Base-by-base conservation (phyloP, 1,140 invertebrate species). In the Episyrphus balteatus region DNA sequence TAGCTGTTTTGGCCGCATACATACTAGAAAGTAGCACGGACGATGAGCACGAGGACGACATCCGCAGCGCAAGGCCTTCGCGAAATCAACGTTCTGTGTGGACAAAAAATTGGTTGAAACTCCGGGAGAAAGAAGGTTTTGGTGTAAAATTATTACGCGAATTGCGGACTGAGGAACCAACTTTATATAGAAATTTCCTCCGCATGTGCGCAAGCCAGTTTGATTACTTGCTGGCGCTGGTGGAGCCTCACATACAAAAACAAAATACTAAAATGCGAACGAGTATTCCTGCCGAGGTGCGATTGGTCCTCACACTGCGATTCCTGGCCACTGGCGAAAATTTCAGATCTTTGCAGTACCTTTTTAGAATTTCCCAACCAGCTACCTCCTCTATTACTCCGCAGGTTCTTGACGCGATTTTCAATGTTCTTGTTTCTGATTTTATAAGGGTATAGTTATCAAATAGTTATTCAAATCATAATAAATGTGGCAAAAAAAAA, bases 281-380 rank as follows among this genome's bases (percentile, higher is more conserved):
- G 51, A 51, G 54, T n/a, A 59, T 64, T 46, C 32, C 54, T n/a
- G 32, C 46, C 5, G 31, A 51, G 48, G 54, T 54, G 31, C 46
- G 56, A 47, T 48, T 62, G 18, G 54, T 55, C 41, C 40, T 59
- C 17, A 63, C 61, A 39, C 42, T 62, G 38, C 26, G 61, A 34
- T 64, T 50, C 48, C 44, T 65, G 33, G 58, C 63, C 31, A 59
- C 53, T 38, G 62, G 58, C 33, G n/a, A 34, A 34, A 34, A 9
- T 34, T 34, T 34, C 9, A 34, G 9, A 10, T 34, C 33, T 9
- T n/a, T 34, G 9, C 33, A 34, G n/a, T 34, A 34, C n/a, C n/a
- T 34, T 9, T 34, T 34, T 34, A 9, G 33, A 34, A 34, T 34
- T 10, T n/a, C 33, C 33, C 33, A 34, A n/a, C 33, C 33, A 34